phyloP scores from a whole-genome alignment of 2,797 vertebrate species.

The Melanogrammus aeglefinus region DNA sequence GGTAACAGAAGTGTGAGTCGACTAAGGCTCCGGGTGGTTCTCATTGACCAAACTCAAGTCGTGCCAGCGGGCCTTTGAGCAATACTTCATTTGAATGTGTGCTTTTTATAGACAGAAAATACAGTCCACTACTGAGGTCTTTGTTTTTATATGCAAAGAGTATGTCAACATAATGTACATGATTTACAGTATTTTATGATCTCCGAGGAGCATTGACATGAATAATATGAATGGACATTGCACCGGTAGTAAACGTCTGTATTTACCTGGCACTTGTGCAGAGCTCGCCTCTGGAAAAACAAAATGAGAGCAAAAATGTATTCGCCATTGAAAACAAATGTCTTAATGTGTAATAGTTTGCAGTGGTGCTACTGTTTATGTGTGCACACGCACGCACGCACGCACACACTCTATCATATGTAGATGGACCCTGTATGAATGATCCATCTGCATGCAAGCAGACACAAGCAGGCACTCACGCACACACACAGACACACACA shows the following conservation, averaged over 20 bases:
- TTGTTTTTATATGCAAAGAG: background rate
- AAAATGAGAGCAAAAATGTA: conserved; percentile 6
- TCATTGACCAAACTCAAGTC: background rate
- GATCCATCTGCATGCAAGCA: too few species aligned
- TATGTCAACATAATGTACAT: background rate
- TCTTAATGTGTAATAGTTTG: background rate
- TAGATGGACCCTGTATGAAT: too few species aligned
- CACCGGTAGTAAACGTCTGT: background rate
- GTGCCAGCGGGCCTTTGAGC: background rate
- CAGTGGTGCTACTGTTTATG: background rate
- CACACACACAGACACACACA: too few species aligned
- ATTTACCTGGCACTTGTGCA: conserved; percentile 81
- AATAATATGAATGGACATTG: background rate
- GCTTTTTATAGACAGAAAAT: background rate
- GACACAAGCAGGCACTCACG: too few species aligned
- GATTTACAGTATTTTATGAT: background rate
- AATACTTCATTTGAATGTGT: background rate
- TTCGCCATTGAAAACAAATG: background rate
- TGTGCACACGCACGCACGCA: too few species aligned
- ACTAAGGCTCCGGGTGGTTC: background rate
- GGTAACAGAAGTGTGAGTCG: background rate
- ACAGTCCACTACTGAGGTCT: background rate
- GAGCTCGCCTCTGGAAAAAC: conserved; percentile 79
- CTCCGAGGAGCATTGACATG: background rate
- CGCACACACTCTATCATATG: too few species aligned